Conservation (phyloP, 1,140 invertebrate species). For the Drosophila lacteicornis region DNA sequence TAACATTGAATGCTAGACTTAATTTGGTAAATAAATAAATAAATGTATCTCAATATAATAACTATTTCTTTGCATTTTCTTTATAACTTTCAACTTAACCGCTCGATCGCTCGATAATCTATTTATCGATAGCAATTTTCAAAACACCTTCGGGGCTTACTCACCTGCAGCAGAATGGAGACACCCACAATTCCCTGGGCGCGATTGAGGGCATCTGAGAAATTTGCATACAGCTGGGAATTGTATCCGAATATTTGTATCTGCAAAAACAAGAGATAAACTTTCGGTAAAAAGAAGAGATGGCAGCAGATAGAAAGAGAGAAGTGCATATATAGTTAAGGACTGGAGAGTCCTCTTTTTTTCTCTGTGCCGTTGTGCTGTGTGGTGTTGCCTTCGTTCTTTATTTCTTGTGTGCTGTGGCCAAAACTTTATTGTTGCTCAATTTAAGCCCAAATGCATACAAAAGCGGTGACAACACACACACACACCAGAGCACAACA, state of each 20-base stretch:
- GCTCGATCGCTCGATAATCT: background rate
- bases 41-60: too few species aligned
- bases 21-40: too few species aligned
- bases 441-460: slow-evolving; percentile 73
- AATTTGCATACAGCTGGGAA: slow-evolving; percentile 96
- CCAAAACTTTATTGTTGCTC: slow-evolving; percentile 72
- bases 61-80: too few species aligned
- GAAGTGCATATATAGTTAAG: background rate
- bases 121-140: slow-evolving; percentile 1
- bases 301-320: background rate
- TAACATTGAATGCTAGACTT: too few species aligned
- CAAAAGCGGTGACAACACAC: slow-evolving; percentile 35
- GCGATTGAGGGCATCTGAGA: slow-evolving; percentile 94
- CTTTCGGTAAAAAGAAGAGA: slow-evolving; percentile 3
- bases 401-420: slow-evolving; percentile 45
- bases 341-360: background rate
- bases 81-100: too few species aligned
- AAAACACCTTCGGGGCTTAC: slow-evolving; percentile 47
- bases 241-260: slow-evolving; percentile 98
- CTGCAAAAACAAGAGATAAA: slow-evolving; percentile 87
- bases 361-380: background rate
- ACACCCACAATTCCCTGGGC: slow-evolving; percentile 95
- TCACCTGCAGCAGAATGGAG: slow-evolving; percentile 94
- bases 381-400: slow-evolving; percentile 3
- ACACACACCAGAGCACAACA: slow-evolving; percentile 1